Evolutionary conservation across 2,113 vertebrate genomes (phyloP).

Genomic region (Thamnophis sirtalis): DNA sequence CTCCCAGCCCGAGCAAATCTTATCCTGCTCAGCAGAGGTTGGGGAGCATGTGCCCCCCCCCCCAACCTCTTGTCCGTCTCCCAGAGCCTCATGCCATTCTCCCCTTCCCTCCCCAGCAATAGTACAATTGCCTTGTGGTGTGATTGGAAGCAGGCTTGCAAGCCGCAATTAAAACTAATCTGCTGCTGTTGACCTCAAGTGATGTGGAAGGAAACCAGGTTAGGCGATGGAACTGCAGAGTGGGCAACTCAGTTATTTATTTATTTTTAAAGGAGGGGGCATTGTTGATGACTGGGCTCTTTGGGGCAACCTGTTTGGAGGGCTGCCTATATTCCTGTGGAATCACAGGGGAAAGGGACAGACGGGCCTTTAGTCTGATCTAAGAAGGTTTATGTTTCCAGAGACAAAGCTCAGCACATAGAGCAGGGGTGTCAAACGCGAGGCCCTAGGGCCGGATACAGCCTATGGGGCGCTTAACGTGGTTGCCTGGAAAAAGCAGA

Average conservation of each 20-base stretch:
- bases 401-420: neutral
- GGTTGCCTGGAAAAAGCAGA: no score
- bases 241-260: neutral
- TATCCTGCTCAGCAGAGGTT: neutral
- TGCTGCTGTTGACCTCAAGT: neutral
- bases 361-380: neutral
- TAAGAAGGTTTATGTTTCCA: rapidly evolving
- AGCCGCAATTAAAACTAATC: neutral
- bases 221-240: neutral
- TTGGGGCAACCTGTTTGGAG: neutral
- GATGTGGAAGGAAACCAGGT: neutral
- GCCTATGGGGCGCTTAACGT: no score
- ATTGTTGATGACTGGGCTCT: neutral
- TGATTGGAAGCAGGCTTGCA: neutral
- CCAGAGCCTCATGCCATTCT: no score
- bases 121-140: neutral
- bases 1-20: neutral
- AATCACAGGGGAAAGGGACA: neutral
- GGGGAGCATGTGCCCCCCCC: no score
- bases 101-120: neutral
- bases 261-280: neutral
- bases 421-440: neutral
- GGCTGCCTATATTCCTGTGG: neutral
- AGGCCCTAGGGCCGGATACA: no score
- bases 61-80: no score